Evolutionary conservation across 2,888 invertebrate genomes (phyloP), one percentile per base, ranked within the genome.

Genomic region (Drosophila neonasuta): DNA sequence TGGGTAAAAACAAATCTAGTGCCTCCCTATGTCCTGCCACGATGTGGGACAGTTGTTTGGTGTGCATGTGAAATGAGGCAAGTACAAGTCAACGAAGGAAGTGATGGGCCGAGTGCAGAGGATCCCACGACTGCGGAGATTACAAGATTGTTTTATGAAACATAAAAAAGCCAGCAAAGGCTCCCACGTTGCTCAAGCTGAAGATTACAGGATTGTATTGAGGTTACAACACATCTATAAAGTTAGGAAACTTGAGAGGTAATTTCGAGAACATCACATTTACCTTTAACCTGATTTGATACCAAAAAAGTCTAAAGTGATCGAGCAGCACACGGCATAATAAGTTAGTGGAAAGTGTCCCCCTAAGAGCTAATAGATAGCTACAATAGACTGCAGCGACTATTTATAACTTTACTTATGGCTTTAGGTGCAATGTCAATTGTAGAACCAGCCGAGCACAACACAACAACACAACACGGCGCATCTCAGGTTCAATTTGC

Each of bases 401-500:
- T 81, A 81, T 83, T 75, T 81, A 71, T 69, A 78, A 68, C 55
- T 32, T 10, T n/a, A 24, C 64, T 17, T 42, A 67, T 59, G 20
- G 44, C 46, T 54, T 44, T 61, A 62, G 67, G 59, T 67, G 80
- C 62, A 67, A 71, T 81, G 87, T 78, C 79, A 77, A 74, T 83
- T 86, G 78, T 68, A 66, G 55, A 66, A 71, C 68, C 64, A 39
- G 60, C 32, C 9, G 32, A 11, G 6, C 36, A 36, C 36, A 36
- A 36, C 36, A 36, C n/a, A 36, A 36, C n/a, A 36, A 11, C n/a
- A n/a, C 34, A 10, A 32, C 64, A 61, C 51, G 50, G 71, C 63
- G 54, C 50, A 56, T 71, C 74, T 83, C 86, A 80, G 69, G 85
- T 84, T 86, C 73, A 80, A 84, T 64, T 74, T 72, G 44, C 60